These are phyloP conservation scores for Leptinotarsa undecemlineata DNA, from an alignment of 1,140 invertebrate genomes.

Conservation along the genomic window DNA sequence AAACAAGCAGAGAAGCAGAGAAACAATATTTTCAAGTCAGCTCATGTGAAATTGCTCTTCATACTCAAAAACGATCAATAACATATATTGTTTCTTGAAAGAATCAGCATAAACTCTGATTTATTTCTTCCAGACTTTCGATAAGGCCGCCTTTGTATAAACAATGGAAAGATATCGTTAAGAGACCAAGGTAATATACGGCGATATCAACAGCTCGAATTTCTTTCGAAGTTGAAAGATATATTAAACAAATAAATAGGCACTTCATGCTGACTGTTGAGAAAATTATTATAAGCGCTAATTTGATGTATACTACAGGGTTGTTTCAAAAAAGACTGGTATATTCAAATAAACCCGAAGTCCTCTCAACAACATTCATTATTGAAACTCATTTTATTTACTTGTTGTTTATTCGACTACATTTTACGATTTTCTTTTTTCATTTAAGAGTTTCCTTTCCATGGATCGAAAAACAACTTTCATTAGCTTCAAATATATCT, in stretches of 20 bases:
- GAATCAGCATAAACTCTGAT: conserved; percentile 1
- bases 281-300: neutral
- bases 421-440: no score
- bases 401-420: no score
- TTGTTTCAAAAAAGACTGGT: neutral
- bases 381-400: no score
- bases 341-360: no score
- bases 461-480: no score
- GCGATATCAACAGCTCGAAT: neutral
- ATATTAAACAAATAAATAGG: conserved; percentile 3
- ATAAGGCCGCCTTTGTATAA: neutral
- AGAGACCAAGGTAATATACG: neutral
- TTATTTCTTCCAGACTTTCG: neutral
- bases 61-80: neutral
- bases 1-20: no score
- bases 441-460: no score
- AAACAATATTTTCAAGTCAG: neutral
- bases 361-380: no score
- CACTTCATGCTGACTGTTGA: neutral
- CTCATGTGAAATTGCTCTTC: neutral
- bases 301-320: neutral
- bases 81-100: neutral
- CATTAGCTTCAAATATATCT: no score
- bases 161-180: conserved; percentile 12
- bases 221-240: neutral